A percentile compares a stretch with the other conserved stretches of the same genome.
Conservation (phyloP, 2,113 vertebrate genomes). For the Tragulus kanchil region DNA sequence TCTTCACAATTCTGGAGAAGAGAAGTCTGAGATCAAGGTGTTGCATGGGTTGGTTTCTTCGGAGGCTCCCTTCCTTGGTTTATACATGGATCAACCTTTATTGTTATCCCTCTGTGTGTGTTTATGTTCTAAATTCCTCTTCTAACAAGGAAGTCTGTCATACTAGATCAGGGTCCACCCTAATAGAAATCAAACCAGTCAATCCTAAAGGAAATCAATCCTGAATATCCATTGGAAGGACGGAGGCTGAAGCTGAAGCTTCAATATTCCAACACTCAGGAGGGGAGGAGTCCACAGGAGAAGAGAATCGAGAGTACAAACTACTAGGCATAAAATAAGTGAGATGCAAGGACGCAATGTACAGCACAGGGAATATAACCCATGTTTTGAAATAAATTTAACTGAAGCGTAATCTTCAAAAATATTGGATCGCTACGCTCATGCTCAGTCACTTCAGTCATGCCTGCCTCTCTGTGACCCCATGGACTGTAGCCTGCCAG, state of each 20-base stretch:
- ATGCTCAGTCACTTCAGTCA: too few relatives aligned
- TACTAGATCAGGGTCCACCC: not conserved
- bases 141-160: not conserved
- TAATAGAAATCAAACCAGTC: not conserved
- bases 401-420: not conserved
- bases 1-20: not conserved
- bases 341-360: not conserved
- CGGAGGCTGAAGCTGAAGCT: not conserved
- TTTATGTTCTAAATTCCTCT: not conserved
- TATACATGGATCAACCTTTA: not conserved
- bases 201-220: not conserved
- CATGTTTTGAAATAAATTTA: not conserved
- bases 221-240: not conserved
- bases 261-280: not conserved
- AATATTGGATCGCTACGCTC: not conserved
- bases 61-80: not conserved
- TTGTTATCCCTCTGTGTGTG: not conserved
- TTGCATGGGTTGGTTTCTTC: not conserved
- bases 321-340: not conserved
- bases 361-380: not conserved
- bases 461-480: too few relatives aligned
- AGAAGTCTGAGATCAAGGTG: not conserved
- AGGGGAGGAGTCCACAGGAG: not conserved
- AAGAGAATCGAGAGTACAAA: not conserved
- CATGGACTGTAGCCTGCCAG: too few relatives aligned